Base-by-base conservation (phyloP, 2,888 invertebrate species). In the Macaria notata region DNA sequence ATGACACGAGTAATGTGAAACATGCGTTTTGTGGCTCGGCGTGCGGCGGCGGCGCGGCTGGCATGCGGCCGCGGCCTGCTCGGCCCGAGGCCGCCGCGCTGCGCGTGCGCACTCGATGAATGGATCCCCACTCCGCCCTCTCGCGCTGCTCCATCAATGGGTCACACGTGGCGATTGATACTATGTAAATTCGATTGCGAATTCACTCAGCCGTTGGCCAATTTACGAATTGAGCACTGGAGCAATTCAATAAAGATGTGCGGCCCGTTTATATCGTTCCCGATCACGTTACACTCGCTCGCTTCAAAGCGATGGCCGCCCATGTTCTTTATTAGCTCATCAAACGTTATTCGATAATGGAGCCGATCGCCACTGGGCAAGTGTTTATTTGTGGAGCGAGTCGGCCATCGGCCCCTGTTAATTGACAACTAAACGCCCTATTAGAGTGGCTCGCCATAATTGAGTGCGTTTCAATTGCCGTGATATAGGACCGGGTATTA, bases 91-190 rank as follows among this genome's bases (percentile, higher is more conserved):
- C 68, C 72, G 67, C 68, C 19, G 70, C 77, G 73, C 64, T 76
- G 79, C 81, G 83, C 81, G 82, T 75, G 84, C 82, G 81, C 85
- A 75, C 72, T 78, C 82, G 86, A 88, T 88, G 85, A 88, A 88
- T 87, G 85, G 78, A 78, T 73, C 76, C 78, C 76, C 81, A 73
- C 81, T 72, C 72, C 75, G 68, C 67, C 72, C 58, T 66, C 63
- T 63, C 66, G 70, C 72, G 66, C 71, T 69, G 63, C 66, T 61
- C 76, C 75, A 83, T 88, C 87, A 88, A 86, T 87, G 86, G 82
- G 76, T 78, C 74, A 84, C 86, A 84, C 86, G 87, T 84, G 88
- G 84, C 77, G 73, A 75, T 83, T 75, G 76, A 81, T 79, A 75
- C 73, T 72, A 75, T 73, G 71, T 73, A 71, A 75, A 78, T 81